Percentiles rank a stretch among this genome's conserved stretches.
phyloP scores from a whole-genome alignment of 2,797 vertebrate species.

The Chelidonichthys spinosus region DNA sequence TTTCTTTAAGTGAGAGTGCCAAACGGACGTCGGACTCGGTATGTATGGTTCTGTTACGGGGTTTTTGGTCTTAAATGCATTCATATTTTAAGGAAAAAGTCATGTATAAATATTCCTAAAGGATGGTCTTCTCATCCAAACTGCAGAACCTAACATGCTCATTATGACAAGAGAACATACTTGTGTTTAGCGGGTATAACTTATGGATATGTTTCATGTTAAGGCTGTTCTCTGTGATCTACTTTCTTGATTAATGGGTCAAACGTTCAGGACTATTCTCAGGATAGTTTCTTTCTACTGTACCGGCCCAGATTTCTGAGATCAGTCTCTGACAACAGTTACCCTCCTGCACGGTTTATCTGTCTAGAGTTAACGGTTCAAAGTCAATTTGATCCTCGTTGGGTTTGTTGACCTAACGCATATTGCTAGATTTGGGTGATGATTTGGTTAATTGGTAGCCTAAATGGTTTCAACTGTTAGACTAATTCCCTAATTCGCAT shows the following conservation, averaged over 20 bases:
- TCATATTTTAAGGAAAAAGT: neutral
- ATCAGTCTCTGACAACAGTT: neutral
- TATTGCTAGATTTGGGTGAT: no score
- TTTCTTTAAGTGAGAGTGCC: constrained; percentile 34
- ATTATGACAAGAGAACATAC: no score
- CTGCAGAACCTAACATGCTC: neutral
- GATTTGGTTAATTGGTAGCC: no score
- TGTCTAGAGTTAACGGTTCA: no score
- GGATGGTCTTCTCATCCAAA: neutral
- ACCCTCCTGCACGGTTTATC: no score
- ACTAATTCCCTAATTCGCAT: no score
- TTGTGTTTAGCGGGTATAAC: no score
- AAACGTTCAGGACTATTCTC: neutral
- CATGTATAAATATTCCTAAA: neutral
- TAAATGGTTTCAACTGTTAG: no score
- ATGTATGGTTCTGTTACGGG: neutral
- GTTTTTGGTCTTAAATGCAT: neutral
- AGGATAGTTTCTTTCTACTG: neutral
- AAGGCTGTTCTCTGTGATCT: neutral
- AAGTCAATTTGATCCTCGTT: no score
- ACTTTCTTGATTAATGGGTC: neutral
- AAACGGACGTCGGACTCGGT: neutral
- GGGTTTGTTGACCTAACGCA: no score
- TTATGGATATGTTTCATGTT: neutral
- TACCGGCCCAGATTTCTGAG: neutral